Evolutionary conservation across 1,140 invertebrate genomes (phyloP), one percentile per base, ranked within the genome.

Genomic region (Brachionus angularis): DNA sequence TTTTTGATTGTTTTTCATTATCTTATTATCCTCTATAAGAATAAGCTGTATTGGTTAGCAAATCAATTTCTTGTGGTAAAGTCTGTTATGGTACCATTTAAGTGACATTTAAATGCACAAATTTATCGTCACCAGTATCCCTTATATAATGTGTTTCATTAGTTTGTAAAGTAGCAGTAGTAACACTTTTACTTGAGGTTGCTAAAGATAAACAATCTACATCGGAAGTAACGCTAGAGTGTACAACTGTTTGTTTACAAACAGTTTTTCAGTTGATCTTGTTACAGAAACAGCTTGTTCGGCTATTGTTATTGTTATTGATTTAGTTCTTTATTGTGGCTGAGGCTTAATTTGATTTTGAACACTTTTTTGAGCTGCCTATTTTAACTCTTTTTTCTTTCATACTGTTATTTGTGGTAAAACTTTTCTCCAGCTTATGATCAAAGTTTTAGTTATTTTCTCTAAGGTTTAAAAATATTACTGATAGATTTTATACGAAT

Each of bases 381-480:
- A 10, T 42, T 29, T 44, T 18, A n/a, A 16, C 29, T 27, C 29
- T 72, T 21, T 29, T n/a, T n/a, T n/a, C n/a, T n/a, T n/a, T n/a
- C n/a, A n/a, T 76, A 75, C 8, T 39, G 49, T 70, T 77, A 77
- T 31, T 74, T 53, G 62, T 75, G 75, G 31, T 73, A 73, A 5
- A 73, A 72, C 7, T 78, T 74, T 67, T 74, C 76, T 46, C 85
- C 85, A 47, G 83, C 86, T 50, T 78, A 67, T 50, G 25, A 52
- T 91, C 2, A 91, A 88, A 71, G 90, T 88, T 14, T 89, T 81
- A 3, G 90, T 87, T 16, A 93, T 81, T 0, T 88, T 88, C 79
- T 93, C 91, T 64, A 93, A 82, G 91, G 89, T 76, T 91, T 91
- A 49, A 93, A 81, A 0, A 87, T 86, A 18, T 88, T 85, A 76